phyloP scores from a whole-genome alignment of 2,113 vertebrate species.

The Ornithorhynchus anatinus region DNA sequence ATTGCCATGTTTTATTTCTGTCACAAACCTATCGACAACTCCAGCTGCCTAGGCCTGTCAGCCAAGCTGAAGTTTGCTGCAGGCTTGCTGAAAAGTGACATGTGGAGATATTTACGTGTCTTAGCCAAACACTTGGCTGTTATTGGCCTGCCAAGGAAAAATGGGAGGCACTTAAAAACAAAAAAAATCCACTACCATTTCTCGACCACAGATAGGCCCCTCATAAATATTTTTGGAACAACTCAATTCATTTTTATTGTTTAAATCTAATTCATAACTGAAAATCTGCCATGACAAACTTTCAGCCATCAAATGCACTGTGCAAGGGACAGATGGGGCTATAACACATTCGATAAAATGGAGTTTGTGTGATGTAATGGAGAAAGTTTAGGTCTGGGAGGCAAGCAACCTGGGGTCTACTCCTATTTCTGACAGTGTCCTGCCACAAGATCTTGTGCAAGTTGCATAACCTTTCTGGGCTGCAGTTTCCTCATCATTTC shows the following conservation, averaged over 20 bases:
- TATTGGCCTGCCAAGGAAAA: constrained; percentile 6
- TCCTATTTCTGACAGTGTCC: too few relatives aligned
- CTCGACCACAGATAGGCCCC: background rate
- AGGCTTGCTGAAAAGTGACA: constrained; percentile 35
- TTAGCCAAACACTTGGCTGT: background rate
- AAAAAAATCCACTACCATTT: background rate
- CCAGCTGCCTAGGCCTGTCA: constrained; percentile 39
- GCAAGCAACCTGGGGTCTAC: too few relatives aligned
- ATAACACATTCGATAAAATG: background rate
- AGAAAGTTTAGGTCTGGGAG: background rate
- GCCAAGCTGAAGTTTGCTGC: constrained; percentile 12
- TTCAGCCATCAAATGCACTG: background rate
- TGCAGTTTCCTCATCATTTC: too few relatives aligned
- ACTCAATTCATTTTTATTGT: background rate
- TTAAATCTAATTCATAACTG: background rate
- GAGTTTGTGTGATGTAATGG: background rate
- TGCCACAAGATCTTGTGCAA: too few relatives aligned
- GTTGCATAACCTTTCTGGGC: too few relatives aligned
- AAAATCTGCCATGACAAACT: background rate
- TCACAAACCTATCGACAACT: constrained; percentile 36
- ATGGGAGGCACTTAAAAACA: background rate
- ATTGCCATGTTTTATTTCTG: constrained; percentile 48
- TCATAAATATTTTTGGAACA: background rate
- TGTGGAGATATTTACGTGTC: constrained; percentile 45
- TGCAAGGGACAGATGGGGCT: background rate